These are phyloP conservation scores for Pterocles orientalis DNA, from an alignment of 2,113 vertebrate genomes.

Conservation along the genomic window DNA sequence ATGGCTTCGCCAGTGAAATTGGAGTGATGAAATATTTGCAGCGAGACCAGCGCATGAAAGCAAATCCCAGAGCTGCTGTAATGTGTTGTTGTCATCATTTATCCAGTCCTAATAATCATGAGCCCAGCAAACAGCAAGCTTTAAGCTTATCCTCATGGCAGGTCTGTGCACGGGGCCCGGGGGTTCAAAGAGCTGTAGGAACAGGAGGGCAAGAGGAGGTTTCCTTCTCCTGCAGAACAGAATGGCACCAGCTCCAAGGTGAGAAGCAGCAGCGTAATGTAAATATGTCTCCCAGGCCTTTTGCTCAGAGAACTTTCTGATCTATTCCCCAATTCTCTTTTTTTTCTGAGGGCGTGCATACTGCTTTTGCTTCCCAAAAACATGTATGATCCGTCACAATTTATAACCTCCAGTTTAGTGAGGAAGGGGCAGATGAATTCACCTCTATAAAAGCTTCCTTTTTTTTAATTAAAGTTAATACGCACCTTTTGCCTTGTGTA, in stretches of 20 bases:
- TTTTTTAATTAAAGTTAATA: conserved; percentile 12
- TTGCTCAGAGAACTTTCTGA: background rate
- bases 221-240: background rate
- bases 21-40: background rate
- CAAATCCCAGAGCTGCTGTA: background rate
- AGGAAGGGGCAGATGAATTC: conserved; percentile 3
- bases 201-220: background rate
- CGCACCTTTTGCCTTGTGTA: conserved; percentile 17
- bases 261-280: background rate
- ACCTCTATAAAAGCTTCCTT: conserved; percentile 46
- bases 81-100: background rate
- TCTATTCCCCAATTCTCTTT: background rate
- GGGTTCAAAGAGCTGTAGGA: background rate
- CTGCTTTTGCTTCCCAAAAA: background rate
- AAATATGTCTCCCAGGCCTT: background rate
- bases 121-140: background rate
- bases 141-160: background rate
- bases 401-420: background rate
- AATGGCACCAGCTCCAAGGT: accelerated
- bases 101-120: background rate
- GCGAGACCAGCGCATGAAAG: accelerated
- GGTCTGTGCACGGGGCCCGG: accelerated
- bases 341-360: accelerated
- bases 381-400: conserved; percentile 14
- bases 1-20: background rate